Evolutionary conservation across 2,888 invertebrate genomes (phyloP).

Genomic region (Protonemura montana): DNA sequence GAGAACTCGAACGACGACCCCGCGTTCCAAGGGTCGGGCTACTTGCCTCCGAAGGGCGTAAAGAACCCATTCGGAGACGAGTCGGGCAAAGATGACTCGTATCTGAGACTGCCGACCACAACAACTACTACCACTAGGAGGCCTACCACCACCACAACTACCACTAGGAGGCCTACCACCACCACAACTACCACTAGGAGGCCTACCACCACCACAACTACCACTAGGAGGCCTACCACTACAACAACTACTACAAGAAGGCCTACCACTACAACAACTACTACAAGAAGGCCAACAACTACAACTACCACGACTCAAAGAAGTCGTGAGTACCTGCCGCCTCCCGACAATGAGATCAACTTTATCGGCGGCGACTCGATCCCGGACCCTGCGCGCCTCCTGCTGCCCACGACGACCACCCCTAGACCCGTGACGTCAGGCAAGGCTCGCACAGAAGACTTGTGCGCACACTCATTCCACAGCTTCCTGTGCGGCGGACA

Average conservation of each 20-base stretch:
- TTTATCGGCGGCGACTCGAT: neutral
- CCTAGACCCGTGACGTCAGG: neutral
- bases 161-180: too few relatives aligned
- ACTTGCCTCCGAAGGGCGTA: constrained; percentile 30
- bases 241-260: constrained; percentile 42
- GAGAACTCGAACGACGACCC: constrained; percentile 50
- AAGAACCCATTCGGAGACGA: too few relatives aligned
- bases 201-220: constrained; percentile 45
- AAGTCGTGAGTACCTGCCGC: constrained; percentile 46
- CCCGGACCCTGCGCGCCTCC: neutral
- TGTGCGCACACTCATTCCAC: constrained; percentile 42
- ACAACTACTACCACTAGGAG: too few relatives aligned
- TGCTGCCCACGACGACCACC: neutral
- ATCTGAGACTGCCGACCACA: too few relatives aligned
- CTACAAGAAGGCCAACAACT: constrained; percentile 45
- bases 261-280: constrained; percentile 46
- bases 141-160: too few relatives aligned
- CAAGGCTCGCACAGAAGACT: neutral
- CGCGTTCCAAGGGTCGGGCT: neutral
- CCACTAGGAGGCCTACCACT: constrained; percentile 43
- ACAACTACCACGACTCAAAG: constrained; percentile 48
- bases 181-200: neutral
- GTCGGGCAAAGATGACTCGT: too few relatives aligned
- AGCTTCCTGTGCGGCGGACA: constrained; percentile 39
- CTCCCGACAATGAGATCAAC: constrained; percentile 15